Percentiles rank a stretch among this genome's conserved stretches.
These are phyloP conservation scores for Hydrotaea diabolus DNA, from an alignment of 2,888 invertebrate genomes.

Conservation along the genomic window DNA sequence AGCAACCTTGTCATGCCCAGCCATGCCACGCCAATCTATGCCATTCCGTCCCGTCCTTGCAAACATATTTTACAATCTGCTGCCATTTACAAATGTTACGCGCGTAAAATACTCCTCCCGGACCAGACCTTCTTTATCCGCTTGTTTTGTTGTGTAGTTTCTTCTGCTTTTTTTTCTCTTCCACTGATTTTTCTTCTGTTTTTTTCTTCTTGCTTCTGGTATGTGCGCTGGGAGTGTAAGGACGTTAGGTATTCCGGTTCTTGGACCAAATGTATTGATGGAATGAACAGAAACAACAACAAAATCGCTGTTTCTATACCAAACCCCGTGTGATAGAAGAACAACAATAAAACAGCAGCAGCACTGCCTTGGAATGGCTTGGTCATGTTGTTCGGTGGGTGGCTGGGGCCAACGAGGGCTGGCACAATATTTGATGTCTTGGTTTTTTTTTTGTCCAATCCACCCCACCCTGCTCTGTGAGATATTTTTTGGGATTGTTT, in stretches of 20 bases:
- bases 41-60: background rate
- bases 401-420: slow-evolving; percentile 19
- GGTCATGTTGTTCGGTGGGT: slow-evolving; percentile 29
- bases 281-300: slow-evolving; percentile 30
- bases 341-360: slow-evolving; percentile 34
- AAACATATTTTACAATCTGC: slow-evolving; percentile 56
- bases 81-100: slow-evolving; percentile 66
- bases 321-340: background rate
- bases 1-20: background rate
- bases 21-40: background rate
- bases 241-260: slow-evolving; percentile 31
- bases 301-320: slow-evolving; percentile 49
- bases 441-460: slow-evolving; percentile 15
- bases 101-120: slow-evolving; percentile 49
- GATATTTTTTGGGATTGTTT: slow-evolving; percentile 9
- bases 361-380: slow-evolving; percentile 12
- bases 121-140: slow-evolving; percentile 39
- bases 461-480: slow-evolving; percentile 17
- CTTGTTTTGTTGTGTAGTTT: background rate
- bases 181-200: background rate
- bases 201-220: slow-evolving; percentile 18
- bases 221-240: background rate
- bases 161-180: no score
- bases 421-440: slow-evolving; percentile 55
- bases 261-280: slow-evolving; percentile 64